Base-by-base conservation (phyloP, 2,113 vertebrate species). In the Notothenia coriiceps region DNA sequence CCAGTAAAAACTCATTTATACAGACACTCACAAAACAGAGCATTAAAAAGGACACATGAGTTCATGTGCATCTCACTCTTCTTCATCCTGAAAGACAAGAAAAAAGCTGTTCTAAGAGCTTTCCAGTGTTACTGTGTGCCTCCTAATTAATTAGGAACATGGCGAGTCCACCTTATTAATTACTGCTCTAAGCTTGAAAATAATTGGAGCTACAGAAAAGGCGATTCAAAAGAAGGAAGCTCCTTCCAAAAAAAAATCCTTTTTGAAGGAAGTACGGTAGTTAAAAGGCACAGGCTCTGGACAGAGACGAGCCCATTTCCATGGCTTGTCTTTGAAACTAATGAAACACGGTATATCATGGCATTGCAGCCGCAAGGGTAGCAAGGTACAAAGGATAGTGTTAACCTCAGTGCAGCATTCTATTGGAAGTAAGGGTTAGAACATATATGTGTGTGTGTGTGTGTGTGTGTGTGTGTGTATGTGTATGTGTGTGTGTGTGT, bases 181-280 rank as follows among this genome's bases (percentile, higher is more conserved):
- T 91, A 91, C 75, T 70, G 86, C 92, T 94, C 80, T 92, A 83
- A 94, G 92, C 91, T 79, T 66, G 59, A 71, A 93, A 93, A 94
- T 95, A 93, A 94, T 94, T 95, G 92, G 86, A 84, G 74, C 81
- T 79, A 83, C 77, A 81, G 70, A 86, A 75, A 84, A 87, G 88
- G 87, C 89, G 84, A 92, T 91, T 92, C 86, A 89, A 91, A 91
- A 89, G 76, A 84, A 62, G 61, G 59, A 74, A 83, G 74, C 72
- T 85, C 72, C 68, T 61, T 65, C 74, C 80, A 52, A 86, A 80
- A 74, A 83, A 72, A 81, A 86, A 71, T 12, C 49, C 55, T 52
- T 87, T 93, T 90, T 91, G 86, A 91, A 90, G 83, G 85, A 83
- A 84, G 72, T n/a, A n/a, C n/a, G n/a, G n/a, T 12, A 83, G 81